phyloP scores from a whole-genome alignment of 2,113 vertebrate species.

The Zeus faber region DNA sequence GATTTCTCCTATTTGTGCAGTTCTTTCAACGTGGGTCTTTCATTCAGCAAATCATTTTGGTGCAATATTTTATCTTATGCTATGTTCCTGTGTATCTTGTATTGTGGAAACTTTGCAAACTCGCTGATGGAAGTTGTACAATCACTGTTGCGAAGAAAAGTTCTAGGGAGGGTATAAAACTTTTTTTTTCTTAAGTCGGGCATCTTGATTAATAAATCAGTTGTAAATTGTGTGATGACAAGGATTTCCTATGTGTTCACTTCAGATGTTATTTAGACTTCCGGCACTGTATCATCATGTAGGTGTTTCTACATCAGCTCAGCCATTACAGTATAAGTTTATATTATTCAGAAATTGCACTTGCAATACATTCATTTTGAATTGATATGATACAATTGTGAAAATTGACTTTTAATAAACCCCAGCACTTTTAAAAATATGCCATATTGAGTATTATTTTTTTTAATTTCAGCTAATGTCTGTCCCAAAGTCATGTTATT shows the following conservation, averaged over 20 bases:
- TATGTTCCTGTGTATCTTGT: slow-evolving; percentile 19
- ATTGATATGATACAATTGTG: too few relatives aligned
- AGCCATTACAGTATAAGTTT: too few relatives aligned
- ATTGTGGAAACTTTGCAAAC: slow-evolving; percentile 34
- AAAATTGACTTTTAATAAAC: too few relatives aligned
- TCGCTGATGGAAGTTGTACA: slow-evolving; percentile 26
- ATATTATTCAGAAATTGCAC: too few relatives aligned
- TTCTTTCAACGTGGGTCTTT: slow-evolving; percentile 29
- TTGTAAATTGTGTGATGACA: slow-evolving; percentile 37
- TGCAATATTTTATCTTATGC: slow-evolving; percentile 27
- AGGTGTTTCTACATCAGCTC: too few relatives aligned
- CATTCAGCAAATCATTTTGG: slow-evolving; percentile 40
- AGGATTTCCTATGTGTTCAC: slow-evolving; percentile 30
- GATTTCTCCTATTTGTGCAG: slow-evolving; percentile 7
- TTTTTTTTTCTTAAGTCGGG: slow-evolving; percentile 22
- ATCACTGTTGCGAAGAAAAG: slow-evolving; percentile 31
- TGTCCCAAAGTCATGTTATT: too few relatives aligned
- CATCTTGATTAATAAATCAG: slow-evolving; percentile 33
- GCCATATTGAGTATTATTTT: too few relatives aligned
- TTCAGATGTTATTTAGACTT: slow-evolving; percentile 1
- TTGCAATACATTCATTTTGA: too few relatives aligned
- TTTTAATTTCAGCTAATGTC: too few relatives aligned
- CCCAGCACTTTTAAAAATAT: too few relatives aligned
- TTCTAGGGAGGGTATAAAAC: slow-evolving; percentile 26
- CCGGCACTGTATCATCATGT: slow-evolving; percentile 26